Evolutionary conservation across 2,797 vertebrate genomes (phyloP).

Genomic region (Enteromius thamalakanensis): DNA sequence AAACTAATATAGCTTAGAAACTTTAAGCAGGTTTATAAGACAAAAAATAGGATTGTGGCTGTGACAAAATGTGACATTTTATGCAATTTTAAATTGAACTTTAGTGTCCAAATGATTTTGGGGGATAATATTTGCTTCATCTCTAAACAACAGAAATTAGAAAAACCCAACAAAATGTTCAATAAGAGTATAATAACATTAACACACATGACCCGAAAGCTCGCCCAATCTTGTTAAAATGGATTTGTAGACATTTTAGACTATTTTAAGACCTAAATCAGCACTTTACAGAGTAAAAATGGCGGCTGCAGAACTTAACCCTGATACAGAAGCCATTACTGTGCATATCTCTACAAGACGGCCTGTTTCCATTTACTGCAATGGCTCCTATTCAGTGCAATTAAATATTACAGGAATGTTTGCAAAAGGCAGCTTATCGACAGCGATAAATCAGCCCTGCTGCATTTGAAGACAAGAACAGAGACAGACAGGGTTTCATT

Average conservation of each 20-base stretch:
- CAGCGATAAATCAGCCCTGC: slow-evolving; percentile 50
- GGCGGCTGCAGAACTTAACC: slow-evolving; percentile 64
- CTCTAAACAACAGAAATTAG: not conserved
- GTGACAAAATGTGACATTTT: not conserved
- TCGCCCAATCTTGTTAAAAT: not conserved
- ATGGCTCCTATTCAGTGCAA: slow-evolving; percentile 49
- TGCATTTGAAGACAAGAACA: slow-evolving; percentile 47
- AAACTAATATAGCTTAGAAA: not conserved
- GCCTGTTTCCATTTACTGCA: slow-evolving; percentile 69
- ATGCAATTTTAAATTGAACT: not conserved
- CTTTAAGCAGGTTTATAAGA: not conserved
- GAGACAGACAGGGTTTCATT: slow-evolving; percentile 10
- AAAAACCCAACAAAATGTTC: not conserved
- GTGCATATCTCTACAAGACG: slow-evolving; percentile 63
- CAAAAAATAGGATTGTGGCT: not conserved
- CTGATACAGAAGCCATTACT: slow-evolving; percentile 64
- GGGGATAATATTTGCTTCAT: not conserved
- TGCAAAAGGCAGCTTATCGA: slow-evolving; percentile 55
- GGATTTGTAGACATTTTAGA: slow-evolving; percentile 10
- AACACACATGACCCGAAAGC: not conserved
- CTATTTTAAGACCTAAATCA: slow-evolving; percentile 8
- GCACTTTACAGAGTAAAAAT: slow-evolving; percentile 33
- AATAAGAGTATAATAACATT: not conserved
- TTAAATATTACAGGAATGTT: slow-evolving; percentile 66
- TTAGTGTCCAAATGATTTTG: not conserved